phyloP scores from a whole-genome alignment of 2,797 vertebrate species.

The Hozukius guyotensis region DNA sequence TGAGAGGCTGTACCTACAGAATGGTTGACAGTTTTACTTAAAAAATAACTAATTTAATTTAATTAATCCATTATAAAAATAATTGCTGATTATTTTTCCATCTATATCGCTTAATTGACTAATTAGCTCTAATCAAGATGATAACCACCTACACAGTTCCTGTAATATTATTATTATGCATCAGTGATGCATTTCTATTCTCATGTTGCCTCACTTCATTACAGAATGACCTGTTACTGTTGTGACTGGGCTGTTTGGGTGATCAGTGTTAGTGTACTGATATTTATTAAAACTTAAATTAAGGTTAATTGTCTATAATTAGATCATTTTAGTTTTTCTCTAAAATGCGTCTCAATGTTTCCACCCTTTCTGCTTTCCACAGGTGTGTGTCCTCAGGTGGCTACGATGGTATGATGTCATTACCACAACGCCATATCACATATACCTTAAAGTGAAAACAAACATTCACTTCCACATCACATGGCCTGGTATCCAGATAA shows the following conservation, averaged over 20 bases:
- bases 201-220: neutral
- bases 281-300: neutral
- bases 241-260: neutral
- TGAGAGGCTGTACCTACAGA: neutral
- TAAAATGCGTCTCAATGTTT: neutral
- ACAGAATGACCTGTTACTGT: neutral
- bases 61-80: too few relatives aligned
- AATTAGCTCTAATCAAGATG: neutral
- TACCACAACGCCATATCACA: neutral
- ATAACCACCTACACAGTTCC: neutral
- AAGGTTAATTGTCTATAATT: neutral
- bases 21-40: too few relatives aligned
- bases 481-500: slow-evolving; percentile 11
- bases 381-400: slow-evolving; percentile 28
- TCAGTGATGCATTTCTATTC: neutral
- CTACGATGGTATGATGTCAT: slow-evolving; percentile 12
- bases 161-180: neutral
- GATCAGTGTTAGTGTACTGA: neutral
- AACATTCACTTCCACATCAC: neutral
- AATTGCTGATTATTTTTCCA: too few relatives aligned
- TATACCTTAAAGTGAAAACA: neutral
- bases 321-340: neutral
- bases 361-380: neutral
- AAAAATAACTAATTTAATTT: too few relatives aligned
- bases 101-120: too few relatives aligned